A percentile compares a stretch with the other conserved stretches of the same genome.
Conservation (phyloP, 1,140 invertebrate species). For the Ceratina japonica region DNA sequence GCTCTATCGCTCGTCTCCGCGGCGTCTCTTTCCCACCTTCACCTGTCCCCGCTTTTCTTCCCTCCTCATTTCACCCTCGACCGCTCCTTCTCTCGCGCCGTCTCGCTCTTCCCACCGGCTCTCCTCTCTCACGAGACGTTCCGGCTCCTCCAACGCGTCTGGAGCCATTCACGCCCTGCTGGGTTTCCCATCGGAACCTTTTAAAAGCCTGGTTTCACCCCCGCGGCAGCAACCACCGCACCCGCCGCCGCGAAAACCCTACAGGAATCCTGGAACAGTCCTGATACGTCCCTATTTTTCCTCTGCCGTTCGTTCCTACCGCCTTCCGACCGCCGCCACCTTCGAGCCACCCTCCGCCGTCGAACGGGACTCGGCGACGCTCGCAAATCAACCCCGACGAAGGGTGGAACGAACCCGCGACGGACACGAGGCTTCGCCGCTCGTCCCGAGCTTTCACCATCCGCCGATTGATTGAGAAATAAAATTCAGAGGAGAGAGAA, state of each 20-base stretch:
- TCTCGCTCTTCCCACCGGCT: not conserved
- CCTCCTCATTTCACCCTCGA: slow-evolving; percentile 12
- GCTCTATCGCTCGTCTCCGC: not conserved
- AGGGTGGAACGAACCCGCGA: slow-evolving; percentile 22
- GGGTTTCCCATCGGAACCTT: slow-evolving; percentile 71
- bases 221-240: slow-evolving; percentile 59
- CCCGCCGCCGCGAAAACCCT: slow-evolving; percentile 67
- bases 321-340: too few relatives aligned
- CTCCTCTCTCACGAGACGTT: slow-evolving; percentile 47
- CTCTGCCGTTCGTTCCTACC: not conserved
- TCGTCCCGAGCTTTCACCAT: not conserved
- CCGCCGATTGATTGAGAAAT: slow-evolving; percentile 32
- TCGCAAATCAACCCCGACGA: slow-evolving; percentile 48
- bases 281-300: slow-evolving; percentile 34
- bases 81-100: not conserved
- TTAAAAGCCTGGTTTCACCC: slow-evolving; percentile 70
- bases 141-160: slow-evolving; percentile 63
- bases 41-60: not conserved
- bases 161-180: slow-evolving; percentile 67
- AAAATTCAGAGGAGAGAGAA: slow-evolving; percentile 23
- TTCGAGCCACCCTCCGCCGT: not conserved
- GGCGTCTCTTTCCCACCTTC: not conserved
- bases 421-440: not conserved
- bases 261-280: slow-evolving; percentile 47
- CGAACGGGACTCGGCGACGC: slow-evolving; percentile 48